Evolutionary conservation across 2,888 invertebrate genomes (phyloP).

Genomic region (Barypeithes pellucidus): DNA sequence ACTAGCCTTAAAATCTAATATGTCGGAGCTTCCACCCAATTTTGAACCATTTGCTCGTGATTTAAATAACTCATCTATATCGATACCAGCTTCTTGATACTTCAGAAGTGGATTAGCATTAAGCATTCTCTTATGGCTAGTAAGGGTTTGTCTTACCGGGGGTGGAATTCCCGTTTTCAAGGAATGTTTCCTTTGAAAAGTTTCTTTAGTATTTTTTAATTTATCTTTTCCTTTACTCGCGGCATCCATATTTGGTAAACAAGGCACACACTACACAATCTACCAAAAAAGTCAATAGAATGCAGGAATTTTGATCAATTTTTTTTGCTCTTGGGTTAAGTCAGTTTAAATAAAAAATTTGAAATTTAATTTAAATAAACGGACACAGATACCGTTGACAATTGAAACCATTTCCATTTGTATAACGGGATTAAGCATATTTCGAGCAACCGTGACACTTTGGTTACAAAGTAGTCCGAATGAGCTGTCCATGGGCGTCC

Average conservation of each 20-base stretch:
- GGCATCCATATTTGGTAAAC: conserved; percentile 21
- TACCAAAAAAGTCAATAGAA: too few relatives aligned
- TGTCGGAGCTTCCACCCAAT: neutral
- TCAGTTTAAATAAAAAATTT: too few relatives aligned
- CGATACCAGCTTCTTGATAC: conserved; percentile 54
- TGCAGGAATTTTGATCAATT: too few relatives aligned
- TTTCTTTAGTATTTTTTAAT: conserved; percentile 48
- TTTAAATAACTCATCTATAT: conserved; percentile 41
- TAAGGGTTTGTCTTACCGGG: conserved; percentile 62
- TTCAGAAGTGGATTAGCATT: conserved; percentile 61
- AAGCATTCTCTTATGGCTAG: conserved; percentile 61
- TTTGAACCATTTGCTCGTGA: neutral
- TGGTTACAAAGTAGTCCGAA: too few relatives aligned
- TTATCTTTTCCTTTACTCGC: conserved; percentile 22
- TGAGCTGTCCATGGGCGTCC: too few relatives aligned
- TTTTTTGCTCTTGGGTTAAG: too few relatives aligned
- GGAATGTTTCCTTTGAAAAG: conserved; percentile 50
- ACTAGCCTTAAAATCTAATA: conserved; percentile 21
- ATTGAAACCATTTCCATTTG: too few relatives aligned
- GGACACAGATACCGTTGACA: too few relatives aligned
- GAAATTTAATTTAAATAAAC: too few relatives aligned
- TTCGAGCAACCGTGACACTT: too few relatives aligned
- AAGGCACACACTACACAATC: too few relatives aligned
- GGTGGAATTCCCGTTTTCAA: conserved; percentile 55
- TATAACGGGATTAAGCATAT: too few relatives aligned